These are phyloP conservation scores for Drepanosiphum platanoidis DNA, from an alignment of 2,888 invertebrate genomes.

Conservation along the genomic window DNA sequence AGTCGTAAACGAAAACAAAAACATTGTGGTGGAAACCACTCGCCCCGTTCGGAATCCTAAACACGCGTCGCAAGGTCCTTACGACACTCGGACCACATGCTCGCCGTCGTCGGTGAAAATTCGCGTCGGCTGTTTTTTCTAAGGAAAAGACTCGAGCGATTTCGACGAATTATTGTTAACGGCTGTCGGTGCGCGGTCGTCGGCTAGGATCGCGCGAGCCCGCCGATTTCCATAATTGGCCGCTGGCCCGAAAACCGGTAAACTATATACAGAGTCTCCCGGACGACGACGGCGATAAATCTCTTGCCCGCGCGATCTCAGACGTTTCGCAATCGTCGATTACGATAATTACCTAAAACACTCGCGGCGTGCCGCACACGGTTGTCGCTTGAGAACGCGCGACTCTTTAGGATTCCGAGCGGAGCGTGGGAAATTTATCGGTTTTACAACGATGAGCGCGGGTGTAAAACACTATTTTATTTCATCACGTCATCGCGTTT, in stretches of 20 bases:
- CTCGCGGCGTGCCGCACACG: background rate
- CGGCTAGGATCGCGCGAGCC: background rate
- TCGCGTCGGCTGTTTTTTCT: background rate
- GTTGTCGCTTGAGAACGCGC: background rate
- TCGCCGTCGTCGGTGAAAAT: background rate
- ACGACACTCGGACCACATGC: no score
- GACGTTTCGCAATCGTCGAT: background rate
- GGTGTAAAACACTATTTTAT: no score
- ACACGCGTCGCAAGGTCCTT: no score
- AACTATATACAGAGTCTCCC: background rate
- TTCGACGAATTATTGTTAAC: no score
- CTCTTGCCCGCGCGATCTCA: background rate
- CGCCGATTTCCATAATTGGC: conserved; percentile 22
- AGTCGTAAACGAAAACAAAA: no score
- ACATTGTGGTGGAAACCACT: no score
- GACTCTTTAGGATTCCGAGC: no score
- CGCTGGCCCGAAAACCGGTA: conserved; percentile 1
- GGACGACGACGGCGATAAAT: background rate
- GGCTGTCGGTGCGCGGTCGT: background rate
- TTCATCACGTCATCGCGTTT: no score
- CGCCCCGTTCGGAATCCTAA: no score
- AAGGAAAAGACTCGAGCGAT: no score
- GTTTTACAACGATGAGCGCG: no score
- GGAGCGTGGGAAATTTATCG: no score
- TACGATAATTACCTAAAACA: background rate